Base-by-base conservation (phyloP, 2,113 vertebrate genomes). In the Dromaius novaehollandiae region DNA sequence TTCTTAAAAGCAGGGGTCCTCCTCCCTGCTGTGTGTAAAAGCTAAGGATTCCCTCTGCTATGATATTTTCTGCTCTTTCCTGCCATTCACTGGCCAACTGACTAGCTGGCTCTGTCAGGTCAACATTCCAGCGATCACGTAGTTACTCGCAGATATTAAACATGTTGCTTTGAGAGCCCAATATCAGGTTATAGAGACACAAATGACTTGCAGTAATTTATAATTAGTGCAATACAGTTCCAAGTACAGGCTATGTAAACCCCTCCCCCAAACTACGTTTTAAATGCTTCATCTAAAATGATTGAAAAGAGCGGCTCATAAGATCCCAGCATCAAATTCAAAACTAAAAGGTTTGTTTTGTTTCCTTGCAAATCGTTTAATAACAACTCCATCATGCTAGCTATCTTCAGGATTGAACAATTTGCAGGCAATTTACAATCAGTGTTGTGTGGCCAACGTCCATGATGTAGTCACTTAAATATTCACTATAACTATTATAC, bases 1-100 rank as follows among this genome's bases (percentile, higher is more conserved):
- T 90, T 93, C 76, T 55, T 64, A 83, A 86, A 94, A 93, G 92
- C 88, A 94, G 90, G 88, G 96, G 80, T 95, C 68, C 92, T 94
- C 71, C 73, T 81, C 88, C 86, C 90, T 22, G 73, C 93, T 60
- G 71, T 60, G 85, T 48, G 2, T 16, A 25, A 8, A 74, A 69
- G 68, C 88, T 5, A 36, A 96, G 92, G 88, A 77, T 64, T 90
- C 90, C 90, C 79, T 80, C 68, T 93, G 51, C 89, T 30, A 0
- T 3, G 8, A 2, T 40, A 32, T 25, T 80, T 78, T 30, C n/a
- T 3, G 1, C 13, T 69, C 32, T 34, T 91, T 85, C 89, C 50
- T 93, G 70, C 20, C 26, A 74, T 55, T 95, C 34, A 5, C 1
- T 3, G 11, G 32, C 42, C 53, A 74, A 12, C 30, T 9, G 40